phyloP scores from a whole-genome alignment of 1,140 invertebrate genomes.

The Amyelois transitella region DNA sequence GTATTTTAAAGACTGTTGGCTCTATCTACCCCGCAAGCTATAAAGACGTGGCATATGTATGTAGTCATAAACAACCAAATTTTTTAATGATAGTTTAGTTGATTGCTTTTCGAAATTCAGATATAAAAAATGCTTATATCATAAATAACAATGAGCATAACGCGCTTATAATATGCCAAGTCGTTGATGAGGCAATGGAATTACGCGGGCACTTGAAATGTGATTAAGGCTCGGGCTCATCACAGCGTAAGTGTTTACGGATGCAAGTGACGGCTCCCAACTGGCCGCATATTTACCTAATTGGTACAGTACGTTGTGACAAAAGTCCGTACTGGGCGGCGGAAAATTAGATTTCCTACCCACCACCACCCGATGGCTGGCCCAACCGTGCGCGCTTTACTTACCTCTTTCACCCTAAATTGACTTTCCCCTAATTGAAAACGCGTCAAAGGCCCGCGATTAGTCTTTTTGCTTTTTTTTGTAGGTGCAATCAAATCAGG shows the following conservation, averaged over 20 bases:
- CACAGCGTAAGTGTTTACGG: conserved; percentile 48
- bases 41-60: too few relatives aligned
- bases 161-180: conserved; percentile 26
- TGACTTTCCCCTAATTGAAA: conserved; percentile 56
- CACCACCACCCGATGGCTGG: conserved; percentile 23
- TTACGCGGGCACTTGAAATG: conserved; percentile 39
- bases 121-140: too few relatives aligned
- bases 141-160: conserved; percentile 14
- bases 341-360: conserved; percentile 56
- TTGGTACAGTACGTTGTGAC: conserved; percentile 57
- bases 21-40: too few relatives aligned
- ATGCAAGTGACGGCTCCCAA: conserved; percentile 35
- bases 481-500: conserved; percentile 18
- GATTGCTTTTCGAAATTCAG: too few relatives aligned
- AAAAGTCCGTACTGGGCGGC: conserved; percentile 51
- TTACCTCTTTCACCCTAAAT: conserved; percentile 64
- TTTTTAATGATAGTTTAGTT: too few relatives aligned
- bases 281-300: conserved; percentile 62
- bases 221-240: conserved; percentile 42
- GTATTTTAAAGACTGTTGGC: too few relatives aligned
- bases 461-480: conserved; percentile 11
- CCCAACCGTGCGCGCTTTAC: conserved; percentile 39
- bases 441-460: conserved; percentile 39
- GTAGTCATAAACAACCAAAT: too few relatives aligned
- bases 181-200: conserved; percentile 31